Conservation (phyloP, 2,113 vertebrate genomes). For the Sminthopsis crassicaudata region DNA sequence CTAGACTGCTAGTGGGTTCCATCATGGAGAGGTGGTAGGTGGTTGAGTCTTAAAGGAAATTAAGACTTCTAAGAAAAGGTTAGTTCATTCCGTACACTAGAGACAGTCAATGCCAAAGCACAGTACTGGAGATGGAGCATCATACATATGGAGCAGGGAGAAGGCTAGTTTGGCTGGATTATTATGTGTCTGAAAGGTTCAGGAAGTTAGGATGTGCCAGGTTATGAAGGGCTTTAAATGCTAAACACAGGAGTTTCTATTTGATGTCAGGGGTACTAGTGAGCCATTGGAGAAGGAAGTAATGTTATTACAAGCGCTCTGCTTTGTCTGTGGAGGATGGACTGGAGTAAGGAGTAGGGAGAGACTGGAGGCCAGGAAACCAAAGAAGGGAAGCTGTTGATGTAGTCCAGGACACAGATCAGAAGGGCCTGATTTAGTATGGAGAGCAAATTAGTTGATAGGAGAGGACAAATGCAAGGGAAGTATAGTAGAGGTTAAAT, state of each 20-base stretch:
- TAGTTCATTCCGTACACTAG: background rate
- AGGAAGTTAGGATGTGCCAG: background rate
- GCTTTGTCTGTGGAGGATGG: background rate
- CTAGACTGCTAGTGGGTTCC: background rate
- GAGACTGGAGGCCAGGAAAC: background rate
- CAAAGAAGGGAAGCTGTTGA: background rate
- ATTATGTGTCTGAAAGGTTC: background rate
- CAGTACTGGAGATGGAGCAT: background rate
- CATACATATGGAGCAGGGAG: background rate
- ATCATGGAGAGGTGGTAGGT: background rate
- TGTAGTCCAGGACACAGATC: background rate
- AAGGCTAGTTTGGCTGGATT: background rate
- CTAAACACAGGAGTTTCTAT: background rate
- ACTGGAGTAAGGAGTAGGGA: background rate
- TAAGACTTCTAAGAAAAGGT: background rate
- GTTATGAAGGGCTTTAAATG: background rate
- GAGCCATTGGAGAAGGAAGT: background rate
- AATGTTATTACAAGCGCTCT: conserved; percentile 16
- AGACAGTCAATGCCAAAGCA: background rate
- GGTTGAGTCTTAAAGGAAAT: background rate
- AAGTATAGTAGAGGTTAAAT: background rate
- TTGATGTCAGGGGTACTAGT: conserved; percentile 11
- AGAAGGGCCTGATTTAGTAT: background rate
- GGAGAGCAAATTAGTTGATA: background rate
- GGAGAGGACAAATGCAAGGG: background rate